Conservation (phyloP, 2,113 vertebrate genomes). For the Sialia sialis region DNA sequence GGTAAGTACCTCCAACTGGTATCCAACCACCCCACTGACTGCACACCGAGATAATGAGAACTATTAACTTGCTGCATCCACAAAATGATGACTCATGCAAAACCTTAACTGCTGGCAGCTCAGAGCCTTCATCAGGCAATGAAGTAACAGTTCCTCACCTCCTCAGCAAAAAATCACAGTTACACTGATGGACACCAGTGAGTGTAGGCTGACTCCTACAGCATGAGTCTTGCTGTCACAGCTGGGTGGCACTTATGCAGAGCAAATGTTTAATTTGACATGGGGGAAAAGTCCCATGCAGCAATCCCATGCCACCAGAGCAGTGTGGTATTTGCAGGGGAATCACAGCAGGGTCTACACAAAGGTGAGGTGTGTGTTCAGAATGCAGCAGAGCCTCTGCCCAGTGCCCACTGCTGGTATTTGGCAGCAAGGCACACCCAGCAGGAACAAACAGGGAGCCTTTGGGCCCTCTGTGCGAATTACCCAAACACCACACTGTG, state of each 20-base stretch:
- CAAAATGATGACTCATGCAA: neutral
- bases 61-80: neutral
- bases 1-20: neutral
- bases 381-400: neutral
- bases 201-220: fast-evolving
- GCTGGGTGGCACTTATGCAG: neutral
- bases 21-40: fast-evolving
- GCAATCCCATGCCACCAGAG: fast-evolving
- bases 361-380: fast-evolving
- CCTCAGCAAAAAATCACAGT: neutral
- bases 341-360: fast-evolving
- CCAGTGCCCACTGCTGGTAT: fast-evolving
- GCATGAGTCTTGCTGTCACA: fast-evolving
- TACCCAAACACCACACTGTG: neutral
- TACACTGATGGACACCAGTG: neutral
- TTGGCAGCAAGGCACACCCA: neutral
- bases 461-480: neutral
- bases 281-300: fast-evolving
- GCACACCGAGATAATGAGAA: neutral
- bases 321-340: neutral
- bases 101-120: neutral
- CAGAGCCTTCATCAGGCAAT: neutral
- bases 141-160: neutral
- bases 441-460: neutral
- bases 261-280: neutral